Conservation (phyloP, 2,797 vertebrate genomes). For the Xerus rutilus region DNA sequence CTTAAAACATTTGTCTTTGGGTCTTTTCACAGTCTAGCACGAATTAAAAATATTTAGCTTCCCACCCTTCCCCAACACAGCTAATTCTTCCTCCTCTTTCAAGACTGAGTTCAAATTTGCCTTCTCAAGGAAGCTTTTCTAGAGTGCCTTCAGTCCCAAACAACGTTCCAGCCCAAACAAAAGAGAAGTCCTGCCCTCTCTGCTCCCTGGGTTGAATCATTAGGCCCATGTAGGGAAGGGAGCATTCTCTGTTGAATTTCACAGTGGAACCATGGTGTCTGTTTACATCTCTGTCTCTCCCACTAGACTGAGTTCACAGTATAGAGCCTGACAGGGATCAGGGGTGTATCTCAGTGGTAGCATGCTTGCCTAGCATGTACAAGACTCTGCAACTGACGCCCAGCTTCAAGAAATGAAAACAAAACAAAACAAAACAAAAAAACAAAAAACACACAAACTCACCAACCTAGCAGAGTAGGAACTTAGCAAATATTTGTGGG, state of each 20-base stretch:
- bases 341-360: too few relatives aligned
- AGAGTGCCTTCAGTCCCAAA: background rate
- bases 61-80: background rate
- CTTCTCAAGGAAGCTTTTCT: constrained; percentile 16
- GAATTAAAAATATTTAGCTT: background rate
- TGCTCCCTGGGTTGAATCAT: background rate
- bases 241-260: background rate
- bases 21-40: background rate
- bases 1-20: background rate
- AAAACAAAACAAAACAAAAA: too few relatives aligned
- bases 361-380: too few relatives aligned
- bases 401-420: too few relatives aligned
- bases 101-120: constrained; percentile 21
- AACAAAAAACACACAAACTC: too few relatives aligned
- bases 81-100: constrained; percentile 8
- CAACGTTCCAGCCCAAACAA: background rate
- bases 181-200: background rate
- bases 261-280: background rate
- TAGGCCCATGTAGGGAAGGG: background rate
- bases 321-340: background rate
- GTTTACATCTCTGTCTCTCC: background rate
- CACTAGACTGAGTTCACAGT: background rate
- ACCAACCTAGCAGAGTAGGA: background rate
- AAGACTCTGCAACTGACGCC: too few relatives aligned
- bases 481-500: background rate